phyloP scores from a whole-genome alignment of 2,888 invertebrate species.

The Syrista parreyssii region DNA sequence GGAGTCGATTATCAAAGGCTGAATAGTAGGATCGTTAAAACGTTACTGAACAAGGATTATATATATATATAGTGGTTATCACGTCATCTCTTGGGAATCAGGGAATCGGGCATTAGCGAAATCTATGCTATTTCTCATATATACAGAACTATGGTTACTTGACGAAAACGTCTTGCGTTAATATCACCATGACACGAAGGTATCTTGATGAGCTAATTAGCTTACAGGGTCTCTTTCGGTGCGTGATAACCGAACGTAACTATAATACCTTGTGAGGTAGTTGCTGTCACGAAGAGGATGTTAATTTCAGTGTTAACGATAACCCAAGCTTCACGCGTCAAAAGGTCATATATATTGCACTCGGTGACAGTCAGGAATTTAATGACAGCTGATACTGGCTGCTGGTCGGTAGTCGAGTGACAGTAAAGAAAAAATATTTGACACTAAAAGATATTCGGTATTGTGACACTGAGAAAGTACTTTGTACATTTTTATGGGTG shows the following conservation, averaged over 20 bases:
- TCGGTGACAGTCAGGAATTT: not conserved
- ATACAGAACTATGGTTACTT: not conserved
- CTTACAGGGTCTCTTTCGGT: slow-evolving; percentile 15
- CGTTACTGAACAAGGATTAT: not conserved
- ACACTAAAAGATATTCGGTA: not conserved
- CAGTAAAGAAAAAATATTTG: not conserved
- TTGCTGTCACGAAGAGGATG: slow-evolving; percentile 34
- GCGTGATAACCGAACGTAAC: slow-evolving; percentile 33
- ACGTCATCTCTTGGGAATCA: too few relatives aligned
- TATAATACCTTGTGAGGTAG: slow-evolving; percentile 22
- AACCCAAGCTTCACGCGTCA: not conserved
- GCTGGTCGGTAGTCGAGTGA: not conserved
- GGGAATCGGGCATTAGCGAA: not conserved
- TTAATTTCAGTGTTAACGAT: slow-evolving; percentile 24
- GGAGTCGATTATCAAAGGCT: not conserved
- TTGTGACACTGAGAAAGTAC: not conserved
- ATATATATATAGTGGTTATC: too few relatives aligned
- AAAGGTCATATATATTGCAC: not conserved
- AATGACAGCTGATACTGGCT: not conserved
- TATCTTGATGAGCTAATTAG: slow-evolving; percentile 34
- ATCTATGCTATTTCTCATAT: not conserved
- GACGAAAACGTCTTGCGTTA: not conserved
- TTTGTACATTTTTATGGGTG: not conserved
- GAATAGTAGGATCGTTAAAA: not conserved
- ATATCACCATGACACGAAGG: not conserved